Conservation (phyloP, 2,888 invertebrate genomes). For the Galeruca laticollis region DNA sequence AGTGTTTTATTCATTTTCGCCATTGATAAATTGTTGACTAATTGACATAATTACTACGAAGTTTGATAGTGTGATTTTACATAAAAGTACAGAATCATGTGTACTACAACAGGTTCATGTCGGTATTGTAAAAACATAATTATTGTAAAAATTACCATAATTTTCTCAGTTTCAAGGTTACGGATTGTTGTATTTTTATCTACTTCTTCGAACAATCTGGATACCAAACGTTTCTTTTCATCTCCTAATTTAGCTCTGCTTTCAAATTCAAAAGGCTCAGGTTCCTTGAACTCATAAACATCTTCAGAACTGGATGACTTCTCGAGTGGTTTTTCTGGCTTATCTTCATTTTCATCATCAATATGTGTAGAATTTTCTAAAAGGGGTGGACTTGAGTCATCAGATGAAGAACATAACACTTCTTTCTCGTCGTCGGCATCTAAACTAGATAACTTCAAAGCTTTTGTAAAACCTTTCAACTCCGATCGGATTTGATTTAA, state of each 20-base stretch:
- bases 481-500: constrained; percentile 88
- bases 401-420: constrained; percentile 56
- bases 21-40: too few species aligned
- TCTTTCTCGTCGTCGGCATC: constrained; percentile 54
- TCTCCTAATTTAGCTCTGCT: constrained; percentile 68
- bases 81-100: too few species aligned
- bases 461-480: constrained; percentile 81
- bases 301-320: constrained; percentile 68
- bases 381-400: constrained; percentile 57
- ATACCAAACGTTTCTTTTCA: constrained; percentile 60
- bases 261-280: constrained; percentile 89
- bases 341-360: constrained; percentile 53
- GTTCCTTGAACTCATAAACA: constrained; percentile 90
- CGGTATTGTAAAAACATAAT: too few species aligned
- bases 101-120: too few species aligned
- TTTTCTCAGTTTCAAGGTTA: constrained; percentile 41
- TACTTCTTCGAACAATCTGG: constrained; percentile 63
- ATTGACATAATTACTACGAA: too few species aligned
- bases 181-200: constrained; percentile 62
- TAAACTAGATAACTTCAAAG: constrained; percentile 66
- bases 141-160: not conserved
- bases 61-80: too few species aligned
- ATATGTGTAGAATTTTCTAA: constrained; percentile 49
- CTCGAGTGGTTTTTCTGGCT: constrained; percentile 53
- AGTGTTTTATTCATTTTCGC: too few species aligned